Conservation (phyloP, 2,113 vertebrate genomes). For the Tragelaphus imberbis region DNA sequence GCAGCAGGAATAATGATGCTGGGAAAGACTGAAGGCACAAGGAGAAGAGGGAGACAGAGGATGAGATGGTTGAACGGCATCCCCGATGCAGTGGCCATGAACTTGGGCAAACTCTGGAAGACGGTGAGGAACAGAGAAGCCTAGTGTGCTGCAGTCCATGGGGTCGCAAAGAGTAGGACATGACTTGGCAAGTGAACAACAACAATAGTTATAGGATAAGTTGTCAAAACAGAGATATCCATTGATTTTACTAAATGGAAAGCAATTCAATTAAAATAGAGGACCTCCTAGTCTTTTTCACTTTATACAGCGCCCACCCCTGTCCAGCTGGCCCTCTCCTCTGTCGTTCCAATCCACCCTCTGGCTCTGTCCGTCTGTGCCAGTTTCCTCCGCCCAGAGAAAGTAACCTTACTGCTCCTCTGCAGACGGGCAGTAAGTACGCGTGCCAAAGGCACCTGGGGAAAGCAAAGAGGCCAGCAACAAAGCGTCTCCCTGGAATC, state of each 20-base stretch:
- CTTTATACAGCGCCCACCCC: neutral
- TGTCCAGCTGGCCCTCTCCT: neutral
- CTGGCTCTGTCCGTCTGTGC: neutral
- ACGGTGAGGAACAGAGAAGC: neutral
- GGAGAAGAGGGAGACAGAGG: neutral
- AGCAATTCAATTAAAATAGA: neutral
- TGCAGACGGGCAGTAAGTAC: neutral
- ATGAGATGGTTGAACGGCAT: neutral
- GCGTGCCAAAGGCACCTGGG: neutral
- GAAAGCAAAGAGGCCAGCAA: neutral
- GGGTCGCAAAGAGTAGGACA: neutral
- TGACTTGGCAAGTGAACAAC: neutral
- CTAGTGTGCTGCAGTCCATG: neutral
- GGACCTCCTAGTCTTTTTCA: neutral
- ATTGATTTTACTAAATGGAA: neutral
- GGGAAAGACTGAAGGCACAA: neutral
- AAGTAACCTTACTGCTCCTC: neutral
- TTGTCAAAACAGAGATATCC: neutral
- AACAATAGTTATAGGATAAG: neutral
- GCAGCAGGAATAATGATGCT: neutral
- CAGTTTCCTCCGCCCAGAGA: neutral
- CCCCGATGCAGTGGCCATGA: neutral
- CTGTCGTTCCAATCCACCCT: neutral
- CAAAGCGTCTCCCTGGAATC: constrained; percentile 28
- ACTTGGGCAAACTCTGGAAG: neutral